Percentiles rank a stretch among this genome's conserved stretches.
Conservation (phyloP, 2,888 invertebrate species). For the Lepidonotus clava region DNA sequence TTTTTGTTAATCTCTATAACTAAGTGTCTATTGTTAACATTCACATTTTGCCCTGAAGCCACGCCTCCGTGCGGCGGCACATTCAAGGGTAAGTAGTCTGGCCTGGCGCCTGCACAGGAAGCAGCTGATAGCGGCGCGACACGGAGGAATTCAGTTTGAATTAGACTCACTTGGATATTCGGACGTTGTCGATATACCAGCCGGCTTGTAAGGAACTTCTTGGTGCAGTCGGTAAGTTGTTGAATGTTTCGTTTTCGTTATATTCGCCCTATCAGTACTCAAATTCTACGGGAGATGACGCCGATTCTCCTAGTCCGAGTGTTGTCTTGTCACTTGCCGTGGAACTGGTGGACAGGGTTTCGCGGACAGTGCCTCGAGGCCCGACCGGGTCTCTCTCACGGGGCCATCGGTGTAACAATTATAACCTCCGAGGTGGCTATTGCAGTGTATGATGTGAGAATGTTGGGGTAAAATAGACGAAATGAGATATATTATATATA, state of each 20-base stretch:
- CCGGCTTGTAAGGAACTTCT: not conserved
- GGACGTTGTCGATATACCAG: constrained; percentile 5
- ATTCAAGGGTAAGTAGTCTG: constrained; percentile 1
- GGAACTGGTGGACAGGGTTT: not conserved
- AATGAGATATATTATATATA: too few species aligned
- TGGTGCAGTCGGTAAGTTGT: not conserved
- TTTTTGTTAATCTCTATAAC: not conserved
- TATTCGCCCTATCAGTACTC: not conserved
- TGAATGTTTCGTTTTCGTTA: not conserved
- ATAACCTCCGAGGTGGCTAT: too few species aligned
- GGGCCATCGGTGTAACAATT: not conserved
- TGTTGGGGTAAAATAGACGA: too few species aligned
- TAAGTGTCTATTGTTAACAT: not conserved
- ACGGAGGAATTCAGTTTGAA: not conserved
- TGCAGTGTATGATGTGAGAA: too few species aligned
- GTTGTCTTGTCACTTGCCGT: too few species aligned
- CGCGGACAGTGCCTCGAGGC: not conserved
- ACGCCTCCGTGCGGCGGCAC: constrained; percentile 4
- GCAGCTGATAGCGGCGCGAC: not conserved
- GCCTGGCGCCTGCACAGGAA: not conserved
- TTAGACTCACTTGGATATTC: not conserved
- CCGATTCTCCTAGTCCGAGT: not conserved
- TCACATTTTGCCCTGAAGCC: not conserved
- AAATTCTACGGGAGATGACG: not conserved
- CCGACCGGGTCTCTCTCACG: not conserved